Evolutionary conservation across 2,797 vertebrate species (phyloP).

Genomic region (Lepidocolaptes lacrymiger): DNA sequence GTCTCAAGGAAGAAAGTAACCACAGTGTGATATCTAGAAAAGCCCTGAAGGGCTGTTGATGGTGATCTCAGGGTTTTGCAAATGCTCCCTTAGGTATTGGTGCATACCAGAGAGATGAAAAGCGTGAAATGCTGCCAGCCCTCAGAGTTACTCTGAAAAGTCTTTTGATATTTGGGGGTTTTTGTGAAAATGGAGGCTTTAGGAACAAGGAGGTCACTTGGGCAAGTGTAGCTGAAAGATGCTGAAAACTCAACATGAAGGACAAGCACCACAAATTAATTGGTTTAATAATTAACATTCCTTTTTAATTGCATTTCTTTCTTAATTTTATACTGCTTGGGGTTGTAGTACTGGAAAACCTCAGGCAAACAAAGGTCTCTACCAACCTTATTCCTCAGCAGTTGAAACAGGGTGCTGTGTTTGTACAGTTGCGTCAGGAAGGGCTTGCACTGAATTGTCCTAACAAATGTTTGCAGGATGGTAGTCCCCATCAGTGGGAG

Average conservation of each 20-base stretch:
- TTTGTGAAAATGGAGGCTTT: neutral
- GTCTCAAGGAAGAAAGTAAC: conserved; percentile 3
- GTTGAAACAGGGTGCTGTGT: neutral
- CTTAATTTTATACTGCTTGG: neutral
- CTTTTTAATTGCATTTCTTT: neutral
- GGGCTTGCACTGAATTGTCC: neutral
- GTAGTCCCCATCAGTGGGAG: neutral
- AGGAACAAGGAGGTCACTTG: neutral
- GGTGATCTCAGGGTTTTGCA: neutral
- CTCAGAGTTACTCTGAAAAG: neutral
- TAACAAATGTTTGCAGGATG: neutral
- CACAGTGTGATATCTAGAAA: neutral
- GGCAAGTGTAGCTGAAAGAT: neutral
- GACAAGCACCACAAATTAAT: neutral
- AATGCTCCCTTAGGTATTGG: neutral
- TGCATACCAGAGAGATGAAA: neutral
- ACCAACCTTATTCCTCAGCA: neutral
- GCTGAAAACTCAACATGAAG: neutral
- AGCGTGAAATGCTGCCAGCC: neutral
- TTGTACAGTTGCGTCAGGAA: neutral
- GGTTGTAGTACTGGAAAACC: neutral
- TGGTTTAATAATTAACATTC: neutral
- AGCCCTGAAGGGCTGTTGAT: neutral
- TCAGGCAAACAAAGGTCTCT: neutral
- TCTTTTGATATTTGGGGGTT: neutral